Conservation (phyloP, 37 sponge, comb jelly and placozoan genomes). For the Chondrosia reniformis region DNA sequence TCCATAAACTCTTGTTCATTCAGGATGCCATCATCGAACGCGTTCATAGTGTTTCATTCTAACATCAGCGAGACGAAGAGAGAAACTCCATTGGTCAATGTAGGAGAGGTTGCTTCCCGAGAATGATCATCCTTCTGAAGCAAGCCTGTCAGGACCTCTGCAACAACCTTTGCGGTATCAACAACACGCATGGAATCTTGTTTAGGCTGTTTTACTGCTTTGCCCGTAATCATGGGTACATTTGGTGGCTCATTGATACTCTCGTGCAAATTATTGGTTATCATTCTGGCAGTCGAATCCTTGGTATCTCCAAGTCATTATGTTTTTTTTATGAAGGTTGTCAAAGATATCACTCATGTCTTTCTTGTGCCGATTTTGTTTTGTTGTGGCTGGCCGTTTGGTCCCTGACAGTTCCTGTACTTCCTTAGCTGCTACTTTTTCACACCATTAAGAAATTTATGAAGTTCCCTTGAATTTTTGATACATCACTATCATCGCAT, state of each 20-base stretch:
- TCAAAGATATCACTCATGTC: conserved; percentile 12
- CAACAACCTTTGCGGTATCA: background rate
- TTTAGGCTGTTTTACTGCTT: background rate
- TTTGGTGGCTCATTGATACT: conserved; percentile 2
- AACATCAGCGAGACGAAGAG: conserved; percentile 11
- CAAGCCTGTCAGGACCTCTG: background rate
- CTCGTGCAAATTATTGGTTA: conserved; percentile 5
- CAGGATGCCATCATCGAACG: conserved; percentile 17
- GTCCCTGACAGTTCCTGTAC: background rate
- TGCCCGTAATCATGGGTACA: conserved; percentile 22
- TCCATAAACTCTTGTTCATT: background rate
- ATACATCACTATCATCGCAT: background rate
- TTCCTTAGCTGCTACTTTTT: conserved; percentile 13
- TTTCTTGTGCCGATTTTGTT: conserved; percentile 3
- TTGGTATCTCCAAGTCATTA: conserved; percentile 9
- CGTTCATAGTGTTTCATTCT: conserved; percentile 27
- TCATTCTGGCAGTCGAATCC: conserved; percentile 4
- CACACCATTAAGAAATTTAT: conserved; percentile 7
- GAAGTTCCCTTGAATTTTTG: background rate
- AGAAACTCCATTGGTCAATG: background rate
- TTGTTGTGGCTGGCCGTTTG: background rate
- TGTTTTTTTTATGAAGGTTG: background rate
- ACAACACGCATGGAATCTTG: conserved; percentile 11
- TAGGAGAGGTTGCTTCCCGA: background rate
- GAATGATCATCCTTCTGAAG: background rate